Conservation (phyloP, 1,140 invertebrate genomes). For the Ostrea denselamellosa region DNA sequence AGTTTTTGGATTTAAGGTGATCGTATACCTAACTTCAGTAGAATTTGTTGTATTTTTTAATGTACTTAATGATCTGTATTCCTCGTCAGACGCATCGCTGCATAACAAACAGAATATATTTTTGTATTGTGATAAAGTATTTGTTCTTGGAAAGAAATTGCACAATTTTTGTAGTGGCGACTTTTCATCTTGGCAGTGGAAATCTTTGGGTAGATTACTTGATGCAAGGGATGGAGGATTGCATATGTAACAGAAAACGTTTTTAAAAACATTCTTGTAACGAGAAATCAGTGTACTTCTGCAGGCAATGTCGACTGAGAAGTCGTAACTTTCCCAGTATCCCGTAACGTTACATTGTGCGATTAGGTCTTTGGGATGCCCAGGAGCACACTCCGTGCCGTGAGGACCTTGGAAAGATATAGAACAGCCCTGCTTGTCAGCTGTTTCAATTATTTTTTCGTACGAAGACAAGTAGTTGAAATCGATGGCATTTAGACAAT, state of each 20-base stretch:
- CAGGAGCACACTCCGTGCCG: neutral
- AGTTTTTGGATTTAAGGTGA: neutral
- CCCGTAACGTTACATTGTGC: conserved; percentile 44
- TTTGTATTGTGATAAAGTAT: neutral
- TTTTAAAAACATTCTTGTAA: conserved; percentile 36
- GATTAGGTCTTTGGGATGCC: neutral
- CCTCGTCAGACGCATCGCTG: neutral
- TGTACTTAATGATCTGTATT: neutral
- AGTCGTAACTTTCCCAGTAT: conserved; percentile 37
- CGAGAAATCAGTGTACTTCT: neutral
- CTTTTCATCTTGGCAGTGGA: neutral
- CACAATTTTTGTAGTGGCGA: neutral
- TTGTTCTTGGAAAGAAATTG: neutral
- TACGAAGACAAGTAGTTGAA: conserved; percentile 24
- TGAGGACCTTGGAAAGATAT: neutral
- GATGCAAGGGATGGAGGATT: neutral
- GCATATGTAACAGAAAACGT: conserved; percentile 49
- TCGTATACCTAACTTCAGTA: neutral
- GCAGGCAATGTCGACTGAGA: conserved; percentile 43
- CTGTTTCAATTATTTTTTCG: neutral
- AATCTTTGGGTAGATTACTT: neutral
- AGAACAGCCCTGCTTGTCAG: neutral
- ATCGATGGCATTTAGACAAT: neutral
- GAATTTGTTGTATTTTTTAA: neutral
- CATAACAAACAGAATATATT: neutral